Conservation (phyloP, 2,113 vertebrate genomes). For the Tyrannus savana region DNA sequence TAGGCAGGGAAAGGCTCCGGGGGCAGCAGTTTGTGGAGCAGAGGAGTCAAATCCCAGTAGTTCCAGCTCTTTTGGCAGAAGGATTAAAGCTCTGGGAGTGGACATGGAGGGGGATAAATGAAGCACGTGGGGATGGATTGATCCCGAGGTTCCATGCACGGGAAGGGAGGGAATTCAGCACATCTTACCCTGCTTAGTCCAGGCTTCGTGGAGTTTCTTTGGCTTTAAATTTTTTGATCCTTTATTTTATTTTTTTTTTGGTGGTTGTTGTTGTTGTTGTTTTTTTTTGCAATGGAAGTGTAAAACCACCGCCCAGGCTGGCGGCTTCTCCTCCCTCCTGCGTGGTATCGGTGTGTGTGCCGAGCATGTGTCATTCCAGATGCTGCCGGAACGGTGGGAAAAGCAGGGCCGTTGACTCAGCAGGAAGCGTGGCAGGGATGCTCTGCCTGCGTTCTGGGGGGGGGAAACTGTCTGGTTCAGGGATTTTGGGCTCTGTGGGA, state of each 20-base stretch:
- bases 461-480: fast-evolving
- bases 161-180: background rate
- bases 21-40: background rate
- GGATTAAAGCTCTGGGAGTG: fast-evolving
- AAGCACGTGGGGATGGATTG: background rate
- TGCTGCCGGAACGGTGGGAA: fast-evolving
- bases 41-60: fast-evolving
- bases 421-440: background rate
- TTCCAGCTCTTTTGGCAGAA: background rate
- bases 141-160: background rate
- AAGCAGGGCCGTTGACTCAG: background rate
- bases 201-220: fast-evolving
- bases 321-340: background rate
- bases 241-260: background rate
- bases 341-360: background rate
- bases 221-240: fast-evolving
- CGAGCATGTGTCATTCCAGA: background rate
- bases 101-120: background rate
- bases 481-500: fast-evolving
- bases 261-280: background rate
- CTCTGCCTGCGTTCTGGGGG: fast-evolving
- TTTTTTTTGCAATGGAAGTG: background rate
- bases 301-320: background rate
- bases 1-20: background rate
- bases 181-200: fast-evolving